Evolutionary conservation across 1,140 invertebrate genomes (phyloP), one percentile per base, ranked within the genome.

Genomic region (Trachymyrmex cornetzi): DNA sequence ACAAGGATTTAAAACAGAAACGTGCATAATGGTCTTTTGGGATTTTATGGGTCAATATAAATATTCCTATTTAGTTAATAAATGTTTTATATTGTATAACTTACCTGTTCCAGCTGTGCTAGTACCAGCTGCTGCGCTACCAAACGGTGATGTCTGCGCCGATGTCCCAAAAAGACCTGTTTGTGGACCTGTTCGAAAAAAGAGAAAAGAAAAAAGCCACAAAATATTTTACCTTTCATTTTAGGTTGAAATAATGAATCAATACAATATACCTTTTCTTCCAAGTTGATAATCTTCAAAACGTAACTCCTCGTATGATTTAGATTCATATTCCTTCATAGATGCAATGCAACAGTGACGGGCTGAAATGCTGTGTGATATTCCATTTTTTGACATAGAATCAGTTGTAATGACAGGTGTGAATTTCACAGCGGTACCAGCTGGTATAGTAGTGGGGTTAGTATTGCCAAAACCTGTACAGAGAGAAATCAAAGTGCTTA

Each of bases 321-420:
- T 99, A 30, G 93, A 95, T 93, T 99, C 99, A 95, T 99, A 99
- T 93, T 99, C 99, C 95, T 99, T 99, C 99, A 99, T 99, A 86
- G 98, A 98, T 5, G 98, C 99, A 59, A 99, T 99, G 93, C 98
- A 99, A 93, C 99, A 98, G 94, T 99, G 98, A 90, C 98, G 97
- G 2, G 98, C 99, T 82, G 96, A 98, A 87, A 99, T 98, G 81
- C 96, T 98, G 89, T 97, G 97, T 1, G 97, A 97, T 14, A 96
- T 96, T 3, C 98, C 98, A 94, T 97, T 97, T 94, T 99, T 99
- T 74, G 98, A 96, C 96, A 99, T 98, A 0, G 98, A 98, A 93
- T 99, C 99, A 0, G 97, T 98, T 22, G 98, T 98, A 67, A 97
- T 97, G 0, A 98, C 96, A 0, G 99, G 97, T 90, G 96, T 97